phyloP scores from a whole-genome alignment of 2,888 invertebrate species.

The Tillus elongatus region DNA sequence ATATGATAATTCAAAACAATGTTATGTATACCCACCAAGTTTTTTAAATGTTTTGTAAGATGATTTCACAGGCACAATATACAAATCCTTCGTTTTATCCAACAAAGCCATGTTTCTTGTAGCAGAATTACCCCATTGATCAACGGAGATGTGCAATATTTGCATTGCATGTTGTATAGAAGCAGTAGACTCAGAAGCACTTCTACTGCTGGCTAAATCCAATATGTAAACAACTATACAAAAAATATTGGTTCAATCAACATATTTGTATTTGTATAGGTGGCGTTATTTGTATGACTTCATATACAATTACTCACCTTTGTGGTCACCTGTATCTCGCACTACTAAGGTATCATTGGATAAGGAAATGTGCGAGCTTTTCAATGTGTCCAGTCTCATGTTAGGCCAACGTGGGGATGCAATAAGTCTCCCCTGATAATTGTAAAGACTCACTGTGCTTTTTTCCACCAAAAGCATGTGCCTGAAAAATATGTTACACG shows the following conservation, averaged over 20 bases:
- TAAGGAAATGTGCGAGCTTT: constrained; percentile 66
- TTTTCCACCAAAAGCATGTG: constrained; percentile 85
- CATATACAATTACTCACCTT: constrained; percentile 53
- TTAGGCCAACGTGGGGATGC: constrained; percentile 80
- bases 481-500: constrained; percentile 44
- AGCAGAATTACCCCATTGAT: constrained; percentile 69
- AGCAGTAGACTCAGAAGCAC: constrained; percentile 61
- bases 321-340: constrained; percentile 75
- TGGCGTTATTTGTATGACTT: too few relatives aligned
- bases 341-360: constrained; percentile 82
- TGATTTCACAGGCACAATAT: constrained; percentile 65
- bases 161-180: constrained; percentile 68
- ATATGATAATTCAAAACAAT: constrained; percentile 21
- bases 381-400: constrained; percentile 73
- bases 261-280: background rate
- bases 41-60: constrained; percentile 58
- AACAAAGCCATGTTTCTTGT: constrained; percentile 80
- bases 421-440: constrained; percentile 83
- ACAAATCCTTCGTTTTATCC: constrained; percentile 83
- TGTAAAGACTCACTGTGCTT: constrained; percentile 74
- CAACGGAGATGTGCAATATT: constrained; percentile 73
- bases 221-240: constrained; percentile 72
- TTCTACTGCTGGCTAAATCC: constrained; percentile 68
- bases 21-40: too few relatives aligned
- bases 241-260: background rate